Evolutionary conservation across 2,888 invertebrate species (phyloP).

Genomic region (Nomada lathburiana): DNA sequence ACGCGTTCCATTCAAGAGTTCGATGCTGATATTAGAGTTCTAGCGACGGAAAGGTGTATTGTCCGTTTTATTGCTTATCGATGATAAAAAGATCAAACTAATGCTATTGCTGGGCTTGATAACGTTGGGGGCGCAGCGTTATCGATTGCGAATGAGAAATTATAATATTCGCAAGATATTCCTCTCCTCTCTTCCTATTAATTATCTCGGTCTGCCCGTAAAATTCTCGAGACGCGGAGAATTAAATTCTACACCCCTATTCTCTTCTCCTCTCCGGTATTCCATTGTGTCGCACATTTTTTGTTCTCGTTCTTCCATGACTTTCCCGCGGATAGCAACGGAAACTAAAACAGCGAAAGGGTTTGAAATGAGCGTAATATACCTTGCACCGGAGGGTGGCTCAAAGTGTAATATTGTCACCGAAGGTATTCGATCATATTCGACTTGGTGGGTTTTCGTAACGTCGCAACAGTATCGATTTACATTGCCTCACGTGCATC

Average conservation of each 20-base stretch:
- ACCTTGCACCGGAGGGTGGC: conserved; percentile 24
- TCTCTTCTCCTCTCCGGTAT: neutral
- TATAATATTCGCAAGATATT: neutral
- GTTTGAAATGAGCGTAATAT: conserved; percentile 35
- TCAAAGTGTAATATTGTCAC: conserved; percentile 54
- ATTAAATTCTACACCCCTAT: neutral
- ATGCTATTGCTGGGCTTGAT: too few species aligned
- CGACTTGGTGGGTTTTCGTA: conserved; percentile 18
- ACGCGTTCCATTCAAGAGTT: neutral
- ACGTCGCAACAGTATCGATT: conserved; percentile 19
- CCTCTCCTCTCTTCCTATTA: neutral
- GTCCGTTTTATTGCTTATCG: too few species aligned
- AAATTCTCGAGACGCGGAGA: conserved; percentile 17
- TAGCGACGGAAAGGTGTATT: conserved; percentile 14
- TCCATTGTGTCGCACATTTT: conserved; percentile 12
- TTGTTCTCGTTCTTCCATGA: conserved; percentile 15
- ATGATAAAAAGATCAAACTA: neutral
- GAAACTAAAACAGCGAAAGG: conserved; percentile 38
- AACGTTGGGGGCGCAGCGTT: too few species aligned
- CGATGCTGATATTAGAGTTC: conserved; percentile 1
- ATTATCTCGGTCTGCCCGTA: neutral
- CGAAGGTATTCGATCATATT: conserved; percentile 31
- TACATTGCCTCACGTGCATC: neutral
- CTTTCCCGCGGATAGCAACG: neutral
- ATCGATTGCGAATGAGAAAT: conserved; percentile 8